Percentiles rank a stretch among this genome's conserved stretches.
Conservation (phyloP, 1,140 invertebrate species). For the Microvelia longipes region DNA sequence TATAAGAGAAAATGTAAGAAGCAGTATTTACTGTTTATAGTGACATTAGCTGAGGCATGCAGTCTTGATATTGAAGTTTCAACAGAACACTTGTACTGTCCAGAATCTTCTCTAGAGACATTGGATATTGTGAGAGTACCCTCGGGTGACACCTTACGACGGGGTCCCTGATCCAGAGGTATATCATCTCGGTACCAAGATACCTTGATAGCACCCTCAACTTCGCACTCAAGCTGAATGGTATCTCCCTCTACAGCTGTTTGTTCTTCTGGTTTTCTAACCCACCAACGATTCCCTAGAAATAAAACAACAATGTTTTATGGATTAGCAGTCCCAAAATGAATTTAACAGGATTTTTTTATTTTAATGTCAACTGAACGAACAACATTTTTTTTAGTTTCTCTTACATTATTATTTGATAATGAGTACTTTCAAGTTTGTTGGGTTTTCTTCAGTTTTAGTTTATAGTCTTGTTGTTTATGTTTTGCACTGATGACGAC, state of each 20-base stretch:
- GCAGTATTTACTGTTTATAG: slow-evolving; percentile 47
- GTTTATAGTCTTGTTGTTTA: too few relatives aligned
- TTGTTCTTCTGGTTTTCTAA: slow-evolving; percentile 26
- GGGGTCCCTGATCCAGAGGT: slow-evolving; percentile 35
- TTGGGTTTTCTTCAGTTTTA: too few relatives aligned
- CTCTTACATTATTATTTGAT: too few relatives aligned
- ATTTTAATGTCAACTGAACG: not conserved
- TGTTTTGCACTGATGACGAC: too few relatives aligned
- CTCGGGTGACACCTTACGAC: slow-evolving; percentile 36
- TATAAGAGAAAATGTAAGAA: too few relatives aligned
- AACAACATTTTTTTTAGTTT: not conserved
- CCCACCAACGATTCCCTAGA: slow-evolving; percentile 26
- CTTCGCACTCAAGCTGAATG: slow-evolving; percentile 45
- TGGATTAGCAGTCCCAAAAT: slow-evolving; percentile 8
- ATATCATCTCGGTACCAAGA: slow-evolving; percentile 52
- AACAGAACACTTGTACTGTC: slow-evolving; percentile 55
- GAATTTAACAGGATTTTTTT: not conserved
- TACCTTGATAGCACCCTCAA: slow-evolving; percentile 47
- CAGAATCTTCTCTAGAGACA: slow-evolving; percentile 43
- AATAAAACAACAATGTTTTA: slow-evolving; percentile 20
- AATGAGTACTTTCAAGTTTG: too few relatives aligned
- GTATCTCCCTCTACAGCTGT: slow-evolving; percentile 31
- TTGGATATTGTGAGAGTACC: slow-evolving; percentile 47
- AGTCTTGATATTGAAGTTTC: slow-evolving; percentile 48
- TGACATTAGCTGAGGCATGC: slow-evolving; percentile 43